These are phyloP conservation scores for Trematomus loennbergii DNA, from an alignment of 2,113 vertebrate species.

Conservation along the genomic window DNA sequence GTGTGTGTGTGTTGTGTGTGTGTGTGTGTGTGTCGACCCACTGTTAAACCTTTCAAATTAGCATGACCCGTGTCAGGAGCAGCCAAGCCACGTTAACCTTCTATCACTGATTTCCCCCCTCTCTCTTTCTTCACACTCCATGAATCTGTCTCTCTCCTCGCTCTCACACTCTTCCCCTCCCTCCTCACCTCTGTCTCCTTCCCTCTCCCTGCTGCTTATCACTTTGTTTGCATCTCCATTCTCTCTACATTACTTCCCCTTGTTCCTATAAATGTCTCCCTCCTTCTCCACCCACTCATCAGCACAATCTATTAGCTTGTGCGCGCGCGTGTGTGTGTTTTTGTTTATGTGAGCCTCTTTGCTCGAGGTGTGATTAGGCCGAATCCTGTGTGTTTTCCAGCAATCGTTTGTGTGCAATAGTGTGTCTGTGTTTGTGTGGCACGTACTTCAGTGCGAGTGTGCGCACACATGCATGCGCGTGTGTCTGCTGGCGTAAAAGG, in stretches of 20 bases:
- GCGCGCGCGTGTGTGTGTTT: constrained; percentile 7
- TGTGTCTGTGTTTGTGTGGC: constrained; percentile 3
- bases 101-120: constrained; percentile 44
- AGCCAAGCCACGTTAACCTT: constrained; percentile 65
- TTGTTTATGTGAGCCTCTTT: constrained; percentile 38
- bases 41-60: constrained; percentile 66
- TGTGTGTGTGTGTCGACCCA: neutral
- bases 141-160: constrained; percentile 50
- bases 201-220: constrained; percentile 43
- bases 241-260: constrained; percentile 33
- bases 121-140: constrained; percentile 66
- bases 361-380: constrained; percentile 5
- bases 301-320: constrained; percentile 29
- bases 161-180: constrained; percentile 9
- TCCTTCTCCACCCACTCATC: constrained; percentile 40
- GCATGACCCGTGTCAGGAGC: constrained; percentile 54
- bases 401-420: constrained; percentile 5
- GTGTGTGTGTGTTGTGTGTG: constrained; percentile 10
- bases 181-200: constrained; percentile 19
- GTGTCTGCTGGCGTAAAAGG: constrained; percentile 77
- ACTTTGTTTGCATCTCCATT: constrained; percentile 50
- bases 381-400: constrained; percentile 20
- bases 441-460: neutral
- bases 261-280: constrained; percentile 43
- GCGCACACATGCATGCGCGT: constrained; percentile 4